Conservation (phyloP, 2,888 invertebrate species). For the Microctonus brassicae region DNA sequence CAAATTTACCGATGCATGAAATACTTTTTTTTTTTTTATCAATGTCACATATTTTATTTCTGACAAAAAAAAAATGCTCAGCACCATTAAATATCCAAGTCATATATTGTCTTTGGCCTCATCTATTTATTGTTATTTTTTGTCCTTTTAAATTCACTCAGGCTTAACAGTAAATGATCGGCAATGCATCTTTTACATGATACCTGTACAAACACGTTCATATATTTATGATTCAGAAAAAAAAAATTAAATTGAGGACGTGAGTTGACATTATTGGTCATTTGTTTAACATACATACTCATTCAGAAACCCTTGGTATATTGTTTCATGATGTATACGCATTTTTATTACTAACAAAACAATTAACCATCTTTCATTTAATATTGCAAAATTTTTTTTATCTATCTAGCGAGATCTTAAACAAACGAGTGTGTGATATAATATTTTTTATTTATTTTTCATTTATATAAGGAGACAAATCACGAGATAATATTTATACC, state of each 20-base stretch:
- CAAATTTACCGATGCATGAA: constrained; percentile 9
- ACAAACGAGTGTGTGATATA: not conserved
- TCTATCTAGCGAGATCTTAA: not conserved
- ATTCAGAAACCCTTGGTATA: not conserved
- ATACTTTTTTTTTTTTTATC: not conserved
- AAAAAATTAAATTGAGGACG: not conserved
- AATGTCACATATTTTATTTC: not conserved
- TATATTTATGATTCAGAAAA: not conserved
- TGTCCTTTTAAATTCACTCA: not conserved
- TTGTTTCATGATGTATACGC: not conserved
- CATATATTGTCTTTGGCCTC: not conserved
- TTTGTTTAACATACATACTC: not conserved
- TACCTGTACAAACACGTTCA: not conserved
- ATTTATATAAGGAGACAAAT: not conserved
- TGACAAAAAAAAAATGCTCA: not conserved
- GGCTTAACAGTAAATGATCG: not conserved
- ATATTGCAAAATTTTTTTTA: not conserved
- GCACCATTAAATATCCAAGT: constrained; percentile 11
- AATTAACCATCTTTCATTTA: not conserved
- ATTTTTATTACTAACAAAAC: not conserved
- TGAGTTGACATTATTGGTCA: constrained; percentile 2
- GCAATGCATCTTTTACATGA: not conserved
- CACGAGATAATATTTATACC: not conserved
- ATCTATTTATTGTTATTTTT: not conserved
- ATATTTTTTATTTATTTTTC: not conserved